A percentile compares a stretch with the other conserved stretches of the same genome.
Evolutionary conservation across 1,140 invertebrate genomes (phyloP).

Genomic region (Atta texana): DNA sequence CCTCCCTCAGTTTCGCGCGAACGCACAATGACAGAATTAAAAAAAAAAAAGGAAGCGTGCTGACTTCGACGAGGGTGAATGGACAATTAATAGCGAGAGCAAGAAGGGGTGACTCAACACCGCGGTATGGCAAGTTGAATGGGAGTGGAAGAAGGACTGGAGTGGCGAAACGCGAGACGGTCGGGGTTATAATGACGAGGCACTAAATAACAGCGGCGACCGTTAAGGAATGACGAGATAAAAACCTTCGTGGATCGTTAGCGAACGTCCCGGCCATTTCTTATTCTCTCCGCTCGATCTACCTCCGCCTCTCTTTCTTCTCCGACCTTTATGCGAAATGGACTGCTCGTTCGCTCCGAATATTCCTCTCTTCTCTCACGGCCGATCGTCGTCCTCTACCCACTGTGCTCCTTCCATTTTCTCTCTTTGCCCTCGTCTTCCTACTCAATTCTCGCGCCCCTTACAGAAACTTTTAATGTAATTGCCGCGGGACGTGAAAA

Average conservation of each 20-base stretch:
- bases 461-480: conserved; percentile 80
- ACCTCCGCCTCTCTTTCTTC: conserved; percentile 16
- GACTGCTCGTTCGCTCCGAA: conserved; percentile 69
- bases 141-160: not conserved
- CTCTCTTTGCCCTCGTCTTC: conserved; percentile 69
- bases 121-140: not conserved
- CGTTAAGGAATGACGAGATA: conserved; percentile 78
- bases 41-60: conserved; percentile 22
- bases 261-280: conserved; percentile 75
- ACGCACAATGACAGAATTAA: conserved; percentile 42
- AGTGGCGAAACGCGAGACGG: conserved; percentile 46
- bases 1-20: not conserved
- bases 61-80: conserved; percentile 67
- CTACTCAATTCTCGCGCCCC: conserved; percentile 75
- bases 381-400: not conserved
- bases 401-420: conserved; percentile 49
- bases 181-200: conserved; percentile 76
- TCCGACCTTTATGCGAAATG: conserved; percentile 61
- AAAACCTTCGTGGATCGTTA: conserved; percentile 78
- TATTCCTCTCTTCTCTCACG: conserved; percentile 56
- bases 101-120: conserved; percentile 39
- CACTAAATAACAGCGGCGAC: conserved; percentile 76
- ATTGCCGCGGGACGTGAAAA: conserved; percentile 79
- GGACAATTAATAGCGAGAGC: conserved; percentile 73
- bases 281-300: conserved; percentile 70